Conservation (phyloP, 2,888 invertebrate species). For the Papilio elwesi region DNA sequence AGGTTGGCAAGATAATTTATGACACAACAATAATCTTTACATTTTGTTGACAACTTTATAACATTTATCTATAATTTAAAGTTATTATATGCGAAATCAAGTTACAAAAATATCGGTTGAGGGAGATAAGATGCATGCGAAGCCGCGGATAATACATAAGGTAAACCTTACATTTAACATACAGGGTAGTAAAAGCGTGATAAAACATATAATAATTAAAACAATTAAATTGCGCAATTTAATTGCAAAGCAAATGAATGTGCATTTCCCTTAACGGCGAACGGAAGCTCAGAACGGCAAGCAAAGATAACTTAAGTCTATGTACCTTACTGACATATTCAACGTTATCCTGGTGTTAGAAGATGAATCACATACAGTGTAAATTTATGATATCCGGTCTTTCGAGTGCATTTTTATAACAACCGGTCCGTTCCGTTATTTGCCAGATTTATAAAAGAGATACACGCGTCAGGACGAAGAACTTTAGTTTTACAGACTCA, state of each 20-base stretch:
- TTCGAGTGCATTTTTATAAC: slow-evolving; percentile 36
- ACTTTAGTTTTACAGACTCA: slow-evolving; percentile 18
- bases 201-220: not conserved
- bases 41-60: too few relatives aligned
- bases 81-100: too few relatives aligned
- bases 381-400: slow-evolving; percentile 36
- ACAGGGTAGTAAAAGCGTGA: not conserved
- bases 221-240: not conserved
- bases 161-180: too few relatives aligned
- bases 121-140: too few relatives aligned
- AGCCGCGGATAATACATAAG: too few relatives aligned
- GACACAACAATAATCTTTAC: too few relatives aligned
- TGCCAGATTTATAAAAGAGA: slow-evolving; percentile 33
- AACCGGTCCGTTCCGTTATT: slow-evolving; percentile 39
- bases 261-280: not conserved
- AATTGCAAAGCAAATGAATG: not conserved
- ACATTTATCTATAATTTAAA: too few relatives aligned
- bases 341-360: slow-evolving; percentile 9
- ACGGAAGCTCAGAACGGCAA: slow-evolving; percentile 14
- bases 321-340: not conserved
- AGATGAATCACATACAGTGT: slow-evolving; percentile 33
- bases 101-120: too few relatives aligned
- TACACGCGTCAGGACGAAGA: slow-evolving; percentile 29
- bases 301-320: slow-evolving; percentile 9
- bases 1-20: too few relatives aligned